Evolutionary conservation across 2,113 vertebrate genomes (phyloP), one percentile per base, ranked within the genome.

Genomic region (Oreocharis arfaki): DNA sequence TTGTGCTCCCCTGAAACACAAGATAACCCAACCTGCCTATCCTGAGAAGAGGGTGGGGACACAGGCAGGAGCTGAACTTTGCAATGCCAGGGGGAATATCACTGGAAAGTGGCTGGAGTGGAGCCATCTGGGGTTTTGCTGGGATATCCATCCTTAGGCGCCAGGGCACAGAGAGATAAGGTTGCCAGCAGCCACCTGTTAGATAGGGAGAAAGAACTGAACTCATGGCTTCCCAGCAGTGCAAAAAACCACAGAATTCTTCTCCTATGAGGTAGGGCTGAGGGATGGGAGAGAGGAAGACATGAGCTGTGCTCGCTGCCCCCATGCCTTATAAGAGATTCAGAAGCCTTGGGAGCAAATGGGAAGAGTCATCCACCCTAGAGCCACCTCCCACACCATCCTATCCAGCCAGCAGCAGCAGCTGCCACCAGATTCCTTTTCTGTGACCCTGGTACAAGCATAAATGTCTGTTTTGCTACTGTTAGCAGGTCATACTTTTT

Each of bases 91-190:
- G 59, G 88, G 90, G 86, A 42, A 84, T 49, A 46, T 67, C 83
- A 33, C 50, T 44, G 42, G 42, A 44, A 84, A n/a, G 86, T 2
- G 1, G 39, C 47, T 89, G 89, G n/a, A 90, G 47, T 67, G 59
- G 23, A 88, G 88, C 79, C 76, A 84, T 52, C 39, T 39, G 60
- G 84, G 84, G 21, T 24, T 84, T 35, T 84, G 27, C 86, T 78
- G 37, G 63, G 16, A 84, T 33, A 42, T 44, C 35, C 73, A 78
- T 84, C 71, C 59, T 26, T 26, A 47, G 91, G 88, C 9, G 1
- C 89, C 95, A 92, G 71, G 55, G 42, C 55, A 74, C 68, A 80
- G 52, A 64, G 30, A 93, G 87, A 94, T 84, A 95, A 95, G 39
- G 71, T 3, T 73, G 63, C 63, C 83, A 84, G 68, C 59, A 89